Conservation (phyloP, 2,113 vertebrate species). For the Psephotus haematonotus region DNA sequence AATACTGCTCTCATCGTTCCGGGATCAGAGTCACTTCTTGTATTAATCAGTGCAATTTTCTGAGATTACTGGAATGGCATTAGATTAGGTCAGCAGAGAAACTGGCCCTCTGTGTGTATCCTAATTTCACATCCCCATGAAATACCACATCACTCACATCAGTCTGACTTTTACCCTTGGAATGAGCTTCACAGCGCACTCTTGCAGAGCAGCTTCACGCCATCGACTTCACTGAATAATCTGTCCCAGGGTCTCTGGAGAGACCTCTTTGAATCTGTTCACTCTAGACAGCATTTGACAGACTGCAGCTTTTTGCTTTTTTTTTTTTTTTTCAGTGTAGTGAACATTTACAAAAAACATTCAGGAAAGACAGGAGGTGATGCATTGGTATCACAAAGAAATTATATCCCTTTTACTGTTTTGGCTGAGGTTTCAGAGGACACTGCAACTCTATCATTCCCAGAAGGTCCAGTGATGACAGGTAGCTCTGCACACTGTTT, state of each 20-base stretch:
- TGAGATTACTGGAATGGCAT: conserved; percentile 31
- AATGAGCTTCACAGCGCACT: not conserved
- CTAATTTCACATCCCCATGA: conserved; percentile 32
- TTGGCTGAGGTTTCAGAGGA: not conserved
- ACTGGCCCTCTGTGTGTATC: not conserved
- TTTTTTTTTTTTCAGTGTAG: not conserved
- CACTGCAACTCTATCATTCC: not conserved
- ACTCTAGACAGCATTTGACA: not conserved
- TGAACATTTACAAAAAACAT: not conserved
- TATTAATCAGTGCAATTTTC: conserved; percentile 24
- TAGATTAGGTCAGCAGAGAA: conserved; percentile 36
- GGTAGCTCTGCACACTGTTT: not conserved
- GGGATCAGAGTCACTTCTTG: not conserved
- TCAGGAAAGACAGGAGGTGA: not conserved
- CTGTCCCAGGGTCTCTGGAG: not conserved
- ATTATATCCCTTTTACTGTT: not conserved
- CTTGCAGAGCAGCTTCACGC: not conserved
- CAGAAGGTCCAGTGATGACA: fast-evolving
- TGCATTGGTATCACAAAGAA: not conserved
- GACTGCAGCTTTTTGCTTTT: not conserved
- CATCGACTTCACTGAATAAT: not conserved
- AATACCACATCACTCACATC: conserved; percentile 50
- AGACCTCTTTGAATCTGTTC: not conserved
- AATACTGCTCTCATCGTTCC: not conserved
- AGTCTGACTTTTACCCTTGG: conserved; percentile 28